Base-by-base conservation (phyloP, 2,113 vertebrate species). In the Pachycephala philippinensis region DNA sequence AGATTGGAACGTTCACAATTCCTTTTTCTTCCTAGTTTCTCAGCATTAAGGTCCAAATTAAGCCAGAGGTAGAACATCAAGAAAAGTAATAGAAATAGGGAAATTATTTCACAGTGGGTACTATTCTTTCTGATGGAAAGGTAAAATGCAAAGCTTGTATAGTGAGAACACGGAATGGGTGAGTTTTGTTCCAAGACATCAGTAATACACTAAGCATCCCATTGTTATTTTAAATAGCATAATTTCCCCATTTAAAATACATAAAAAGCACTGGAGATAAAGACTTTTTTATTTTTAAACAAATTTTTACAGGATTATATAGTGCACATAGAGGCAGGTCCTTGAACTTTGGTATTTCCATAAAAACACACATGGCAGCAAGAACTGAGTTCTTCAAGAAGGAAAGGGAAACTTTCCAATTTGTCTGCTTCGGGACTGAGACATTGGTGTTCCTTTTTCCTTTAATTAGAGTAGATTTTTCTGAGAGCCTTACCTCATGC, bases 11-110 rank as follows among this genome's bases (percentile, higher is more conserved):
- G 52, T 89, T 95, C 40, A 57, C 86, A 70, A 72, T 63, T 72
- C 54, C 54, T 56, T 60, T 50, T 53, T 2, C 16, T 69, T 53
- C 15, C 63, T 11, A n/a, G 30, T 84, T 91, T 17, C 20, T 94
- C 7, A 1, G n/a, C 28, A 75, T 96, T 96, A 95, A 44, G 75
- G 59, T 94, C 86, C 59, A 92, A 95, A 94, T 94, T n/a, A 52
- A 89, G 84, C 52, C 40, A 59, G 31, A 90, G 88, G 60, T 69
- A 90, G 59, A 84, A 56, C 44, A 82, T 53, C 9, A 91, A 90
- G 13, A 37, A 61, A 95, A 90, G 53, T 53, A 93, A 91, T 35
- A 63, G 49, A 83, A 91, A 79, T 28, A 85, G 60, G 45, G 49
- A 85, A 84, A 80, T 91, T 96, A 78, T 88, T 64, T 39, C 30